Base-by-base conservation (phyloP, 2,797 vertebrate genomes). In the Semotilus atromaculatus region DNA sequence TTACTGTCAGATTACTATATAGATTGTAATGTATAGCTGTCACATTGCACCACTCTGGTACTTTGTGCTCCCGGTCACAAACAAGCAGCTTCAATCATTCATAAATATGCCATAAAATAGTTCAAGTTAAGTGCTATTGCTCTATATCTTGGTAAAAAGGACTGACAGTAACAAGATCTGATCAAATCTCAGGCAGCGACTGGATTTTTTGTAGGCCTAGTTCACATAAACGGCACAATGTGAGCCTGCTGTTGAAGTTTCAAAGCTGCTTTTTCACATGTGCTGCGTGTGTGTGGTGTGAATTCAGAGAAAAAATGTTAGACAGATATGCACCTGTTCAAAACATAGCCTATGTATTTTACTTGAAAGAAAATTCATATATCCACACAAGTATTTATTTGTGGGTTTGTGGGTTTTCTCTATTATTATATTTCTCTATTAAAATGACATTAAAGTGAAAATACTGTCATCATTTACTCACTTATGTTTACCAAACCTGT, bases 281-380 rank as follows among this genome's bases (percentile, higher is more conserved):
- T 60, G 76, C 23, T 64, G 23, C n/a, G 45, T 45, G 26, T 7
- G 23, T 62, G 11, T 21, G 5, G 18, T 82, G 83, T 80, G 81
- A 88, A 86, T 88, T 88, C 83, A 67, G 68, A 88, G 36, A 64
- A 76, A 75, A 71, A 60, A 78, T 82, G 75, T 75, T 58, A 62
- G 76, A 76, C 85, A 88, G 88, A 80, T 80, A 80, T 80, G 75
- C 80, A 88, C 85, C 88, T 87, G 83, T 82, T 88, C 85, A 66
- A 84, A 40, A 38, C 31, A 60, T 40, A n/a, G n/a, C n/a, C n/a
- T n/a, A 3, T 40, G 66, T 5, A 29, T 45, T 76, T 38, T 60
- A 26, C 21, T 23, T 79, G 21, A 48, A 29, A 38, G 5, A 34
- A 70, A 29, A 36, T 34, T 19, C 6, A 26, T 26, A 5, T 26